Evolutionary conservation across 2,888 invertebrate species (phyloP), one percentile per base, ranked within the genome.

Genomic region (Pimpla rufipes): DNA sequence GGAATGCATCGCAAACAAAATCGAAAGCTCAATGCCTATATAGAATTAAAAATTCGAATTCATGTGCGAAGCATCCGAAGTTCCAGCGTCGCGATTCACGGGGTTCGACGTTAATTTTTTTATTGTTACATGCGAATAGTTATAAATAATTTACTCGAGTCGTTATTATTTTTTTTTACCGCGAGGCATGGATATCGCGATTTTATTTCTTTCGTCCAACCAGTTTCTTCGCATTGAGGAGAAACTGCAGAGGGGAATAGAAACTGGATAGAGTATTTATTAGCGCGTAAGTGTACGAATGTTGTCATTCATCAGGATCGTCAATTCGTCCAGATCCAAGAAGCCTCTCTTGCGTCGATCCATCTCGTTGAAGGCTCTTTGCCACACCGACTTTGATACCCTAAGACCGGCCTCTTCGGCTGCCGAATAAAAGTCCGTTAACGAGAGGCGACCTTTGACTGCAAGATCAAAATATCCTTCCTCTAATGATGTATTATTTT

Each of bases 311-410:
- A 78, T 45, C 35, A 78, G 8, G 7, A 74, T 37, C 21, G 62
- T 40, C 10, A 89, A 87, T 50, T 89, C 87, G 29, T 87, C 82
- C 35, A 86, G 64, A 42, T 83, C 76, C 23, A 88, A 71, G 23
- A 80, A 84, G 52, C 87, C 87, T 68, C 71, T 87, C 64, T 66
- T 80, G 18, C 37, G 35, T 71, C 64, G 62, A 82, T 88, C 88
- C 68, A 88, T 79, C 64, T 85, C 85, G 66, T 85, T 85, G 80
- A 88, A 88, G 47, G 81, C 83, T 21, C 42, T 84, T 70, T 79
- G 71, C 82, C 85, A 86, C 0, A 85, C 73, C 0, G 66, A 55
- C 11, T 52, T 50, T 13, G 82, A 40, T 67, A 87, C 55, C 73
- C 73, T 85, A 18, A 89, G 77, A 37, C 68, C 70, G 16, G 78